Evolutionary conservation across 2,888 invertebrate species (phyloP), one percentile per base, ranked within the genome.

Genomic region (Pimpla rufipes): DNA sequence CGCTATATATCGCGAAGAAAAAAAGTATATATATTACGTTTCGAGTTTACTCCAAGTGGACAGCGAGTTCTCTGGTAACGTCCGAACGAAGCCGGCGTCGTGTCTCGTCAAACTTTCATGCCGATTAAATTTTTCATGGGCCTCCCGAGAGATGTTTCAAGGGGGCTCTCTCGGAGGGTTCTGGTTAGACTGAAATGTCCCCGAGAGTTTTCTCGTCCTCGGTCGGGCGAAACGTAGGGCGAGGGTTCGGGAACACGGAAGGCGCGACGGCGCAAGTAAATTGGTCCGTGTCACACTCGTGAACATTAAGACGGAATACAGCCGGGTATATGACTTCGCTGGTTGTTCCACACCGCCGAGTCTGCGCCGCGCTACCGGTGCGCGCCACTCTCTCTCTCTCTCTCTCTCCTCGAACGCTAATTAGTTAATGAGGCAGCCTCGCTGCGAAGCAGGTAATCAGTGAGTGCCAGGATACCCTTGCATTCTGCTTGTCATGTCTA

Each of bases 401-500:
- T 40, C 62, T 13, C 37, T 80, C 47, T 40, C 62, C 66, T 70
- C 37, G 64, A 70, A 73, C 40, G 55, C 68, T 87, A 87, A 87
- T 87, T 85, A 85, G 81, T 87, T 85, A 83, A 87, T 85, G 84
- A 83, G 82, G 76, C 73, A 70, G 76, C 78, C 78, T 82, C 55
- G 57, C 64, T 55, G 62, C 70, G 83, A 81, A 83, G 81, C 70
- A 71, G 83, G 79, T 80, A 87, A 85, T 85, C 83, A 85, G 70
- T 59, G 73, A 73, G 68, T 55, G 55, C 73, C 37, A 47, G 45
- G 67, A 55, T 18, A 47, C 67, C 52, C 76, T 75, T 75, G 81
- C 79, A 77, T 83, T 76, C 73, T 66, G 57, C 70, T 81, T 85
- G 85, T 85, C 85, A 81, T 82, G 71, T 81, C 80, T 87, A 87